Evolutionary conservation across 2,113 vertebrate species (phyloP), one percentile per base, ranked within the genome.

Genomic region (Circaetus cinerascens): DNA sequence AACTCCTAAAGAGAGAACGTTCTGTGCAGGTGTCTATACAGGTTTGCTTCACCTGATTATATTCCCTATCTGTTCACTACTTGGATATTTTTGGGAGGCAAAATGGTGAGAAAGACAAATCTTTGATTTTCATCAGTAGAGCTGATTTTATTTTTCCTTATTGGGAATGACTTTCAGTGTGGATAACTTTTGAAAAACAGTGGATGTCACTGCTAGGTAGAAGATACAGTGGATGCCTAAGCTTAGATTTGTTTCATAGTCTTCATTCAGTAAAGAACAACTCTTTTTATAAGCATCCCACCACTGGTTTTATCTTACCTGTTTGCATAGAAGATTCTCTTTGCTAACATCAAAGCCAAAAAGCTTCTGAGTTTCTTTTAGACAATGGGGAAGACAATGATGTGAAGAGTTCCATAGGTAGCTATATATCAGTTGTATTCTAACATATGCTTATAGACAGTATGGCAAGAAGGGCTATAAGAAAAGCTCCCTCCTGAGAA

Each of bases 91-190:
- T 20, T 3, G 40, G 8, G 19, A 51, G 64, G 17, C 13, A 56
- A 20, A 80, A 48, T 23, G 7, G 4, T 64, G 34, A 79, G 20
- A 66, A 43, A 55, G n/a, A 41, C 32, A 68, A 76, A 80, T 7
- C 11, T 88, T 56, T 17, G 4, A 21, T 84, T 90, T 72, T 60
- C 4, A 27, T 76, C 32, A 41, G 8, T 57, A 40, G 29, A 68
- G 11, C 16, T 63, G 13, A 4, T 55, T 50, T 76, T 73, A 19
- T 34, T 80, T 88, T 76, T 91, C 21, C 8, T 56, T 46, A 11
- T 3, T 1, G 0, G 12, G 38, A 71, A 48, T 71, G 0, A 36
- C 45, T 74, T 57, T 45, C n/a, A 25, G 5, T 60, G 11, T 55
- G 20, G 14, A 4, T 66, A 71, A 20, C 30, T 64, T 81, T 38